Evolutionary conservation across 2,888 invertebrate species (phyloP).

Genomic region (Reticulitermes lucifugus): DNA sequence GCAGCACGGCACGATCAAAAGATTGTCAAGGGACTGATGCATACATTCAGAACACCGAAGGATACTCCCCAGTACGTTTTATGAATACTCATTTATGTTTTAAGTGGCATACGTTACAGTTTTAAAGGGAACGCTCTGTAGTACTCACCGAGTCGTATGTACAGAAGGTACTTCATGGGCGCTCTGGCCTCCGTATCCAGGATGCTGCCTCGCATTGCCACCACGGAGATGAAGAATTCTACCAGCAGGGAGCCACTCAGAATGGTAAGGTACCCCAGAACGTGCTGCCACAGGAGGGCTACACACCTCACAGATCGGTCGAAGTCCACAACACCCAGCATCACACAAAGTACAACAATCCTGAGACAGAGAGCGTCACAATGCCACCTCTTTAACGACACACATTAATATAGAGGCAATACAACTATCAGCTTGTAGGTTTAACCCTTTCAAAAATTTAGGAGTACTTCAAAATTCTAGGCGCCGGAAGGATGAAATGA

Average conservation of each 20-base stretch:
- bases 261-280: slow-evolving; percentile 73
- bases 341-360: slow-evolving; percentile 70
- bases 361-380: slow-evolving; percentile 63
- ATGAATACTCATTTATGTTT: background rate
- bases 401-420: no score
- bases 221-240: slow-evolving; percentile 78
- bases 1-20: no score
- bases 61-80: no score
- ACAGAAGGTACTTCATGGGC: slow-evolving; percentile 83
- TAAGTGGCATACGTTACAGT: no score
- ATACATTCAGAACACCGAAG: no score
- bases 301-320: slow-evolving; percentile 66
- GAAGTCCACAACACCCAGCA: slow-evolving; percentile 70
- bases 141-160: slow-evolving; percentile 75
- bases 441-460: no score
- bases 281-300: slow-evolving; percentile 68
- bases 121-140: background rate
- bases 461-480: no score
- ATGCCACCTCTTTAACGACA: no score
- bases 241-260: slow-evolving; percentile 72
- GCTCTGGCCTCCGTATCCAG: slow-evolving; percentile 79
- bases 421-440: no score
- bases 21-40: no score
- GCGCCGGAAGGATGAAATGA: no score
- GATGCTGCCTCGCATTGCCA: slow-evolving; percentile 84